Evolutionary conservation across 2,888 invertebrate genomes (phyloP), one percentile per base, ranked within the genome.

Genomic region (Perdita meconis): DNA sequence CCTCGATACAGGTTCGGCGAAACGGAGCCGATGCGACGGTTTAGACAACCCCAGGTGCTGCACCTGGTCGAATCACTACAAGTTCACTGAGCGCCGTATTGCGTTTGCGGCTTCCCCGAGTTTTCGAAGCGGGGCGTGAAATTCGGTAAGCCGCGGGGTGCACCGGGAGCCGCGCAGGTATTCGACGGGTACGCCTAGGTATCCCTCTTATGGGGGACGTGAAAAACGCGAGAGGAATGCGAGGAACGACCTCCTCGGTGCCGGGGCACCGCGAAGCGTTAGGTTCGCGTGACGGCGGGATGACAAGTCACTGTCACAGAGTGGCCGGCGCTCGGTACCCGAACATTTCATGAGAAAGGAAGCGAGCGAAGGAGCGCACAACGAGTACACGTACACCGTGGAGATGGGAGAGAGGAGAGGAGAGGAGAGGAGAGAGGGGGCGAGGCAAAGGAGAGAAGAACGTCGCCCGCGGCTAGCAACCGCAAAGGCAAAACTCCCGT

Each of bases 381-480:
- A 47, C 53, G 75, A 65, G 73, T 79, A 79, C 69, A 75, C 66
- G 78, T 78, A 70, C 60, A 74, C 44, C 73, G n/a, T n/a, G 61
- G 79, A 51, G 79, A 53, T 59, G 63, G 73, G 67, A n/a, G n/a
- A n/a, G n/a, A n/a, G n/a, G 67, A 71, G 44, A 50, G 60, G 66
- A 63, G 53, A 30, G 30, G 6, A 30, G 30, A 6, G 6, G 30
- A n/a, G 65, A 42, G 70, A 56, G 75, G 75, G 80, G 72, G 66
- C 85, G 81, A 38, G 79, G 66, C 63, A 55, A 66, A 65, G 73
- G 78, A 81, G 82, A 84, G 85, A 84, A 86, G 85, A 84, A 85
- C 84, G 83, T 86, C 83, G 89, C 89, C 90, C 82, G 89, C 85
- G 89, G 90, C 90, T 89, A 88, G 86, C 85, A 89, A 88, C 90